A percentile compares a stretch with the other conserved stretches of the same genome.
These are phyloP conservation scores for Hippocampus kuda DNA, from an alignment of 2,797 vertebrate genomes.

Conservation along the genomic window DNA sequence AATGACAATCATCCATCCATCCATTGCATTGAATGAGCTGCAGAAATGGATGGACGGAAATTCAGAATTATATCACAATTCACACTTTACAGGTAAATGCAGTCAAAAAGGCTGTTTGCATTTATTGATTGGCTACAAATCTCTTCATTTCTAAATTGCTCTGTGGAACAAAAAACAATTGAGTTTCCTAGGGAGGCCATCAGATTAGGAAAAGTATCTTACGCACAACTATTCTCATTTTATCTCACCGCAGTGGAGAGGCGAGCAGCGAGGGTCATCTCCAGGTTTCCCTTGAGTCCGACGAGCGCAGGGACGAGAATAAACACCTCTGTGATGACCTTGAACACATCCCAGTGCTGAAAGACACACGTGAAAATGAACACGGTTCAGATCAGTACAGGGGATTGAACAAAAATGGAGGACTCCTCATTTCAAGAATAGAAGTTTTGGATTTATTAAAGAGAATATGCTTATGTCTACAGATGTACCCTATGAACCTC, in stretches of 20 bases:
- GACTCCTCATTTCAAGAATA: neutral
- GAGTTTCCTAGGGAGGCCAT: neutral
- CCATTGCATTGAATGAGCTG: neutral
- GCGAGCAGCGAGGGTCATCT: slow-evolving; percentile 94
- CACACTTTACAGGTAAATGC: neutral
- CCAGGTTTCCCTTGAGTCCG: slow-evolving; percentile 95
- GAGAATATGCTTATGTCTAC: neutral
- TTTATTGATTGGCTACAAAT: neutral
- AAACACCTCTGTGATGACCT: slow-evolving; percentile 83
- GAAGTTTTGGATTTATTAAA: neutral
- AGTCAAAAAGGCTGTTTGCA: neutral
- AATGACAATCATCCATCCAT: neutral
- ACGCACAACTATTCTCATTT: neutral
- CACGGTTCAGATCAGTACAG: neutral
- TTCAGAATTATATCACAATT: neutral
- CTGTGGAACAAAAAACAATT: neutral
- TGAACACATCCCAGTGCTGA: slow-evolving; percentile 93
- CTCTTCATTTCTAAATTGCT: neutral
- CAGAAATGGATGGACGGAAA: neutral
- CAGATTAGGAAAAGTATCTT: neutral
- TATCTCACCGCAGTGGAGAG: slow-evolving; percentile 90
- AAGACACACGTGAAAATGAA: slow-evolving; percentile 26
- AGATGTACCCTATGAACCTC: slow-evolving; percentile 17
- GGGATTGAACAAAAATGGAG: neutral
- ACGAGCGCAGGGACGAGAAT: slow-evolving; percentile 91